phyloP scores from a whole-genome alignment of 1,140 invertebrate genomes.

The Drosophila ananassae region DNA sequence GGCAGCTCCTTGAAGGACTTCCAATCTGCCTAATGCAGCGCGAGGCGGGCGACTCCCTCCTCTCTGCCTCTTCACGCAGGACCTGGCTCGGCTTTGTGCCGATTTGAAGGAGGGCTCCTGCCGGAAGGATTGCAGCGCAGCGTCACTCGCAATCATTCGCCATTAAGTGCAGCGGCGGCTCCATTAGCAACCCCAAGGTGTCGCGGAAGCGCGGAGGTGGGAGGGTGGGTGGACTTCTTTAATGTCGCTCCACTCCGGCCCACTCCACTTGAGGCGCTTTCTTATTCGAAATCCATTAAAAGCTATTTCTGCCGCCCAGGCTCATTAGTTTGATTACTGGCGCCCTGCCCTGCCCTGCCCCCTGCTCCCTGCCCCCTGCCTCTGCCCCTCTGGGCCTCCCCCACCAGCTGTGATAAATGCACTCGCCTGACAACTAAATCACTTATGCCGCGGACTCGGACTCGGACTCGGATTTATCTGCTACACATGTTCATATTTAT shows the following conservation, averaged over 20 bases:
- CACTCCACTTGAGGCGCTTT: conserved; percentile 25
- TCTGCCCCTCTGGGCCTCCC: conserved; percentile 8
- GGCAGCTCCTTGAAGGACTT: too few relatives aligned
- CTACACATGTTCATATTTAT: conserved; percentile 83
- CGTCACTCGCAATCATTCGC: conserved; percentile 81
- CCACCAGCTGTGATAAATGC: conserved; percentile 75
- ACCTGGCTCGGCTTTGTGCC: conserved; percentile 9
- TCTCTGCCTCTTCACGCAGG: too few relatives aligned
- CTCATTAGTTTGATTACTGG: conserved; percentile 81
- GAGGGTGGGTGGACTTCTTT: conserved; percentile 36
- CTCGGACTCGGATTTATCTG: conserved; percentile 71
- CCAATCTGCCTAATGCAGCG: too few relatives aligned
- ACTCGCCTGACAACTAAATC: conserved; percentile 80
- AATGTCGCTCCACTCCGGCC: conserved; percentile 75
- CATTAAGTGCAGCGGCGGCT: conserved; percentile 67
- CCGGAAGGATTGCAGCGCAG: conserved; percentile 41
- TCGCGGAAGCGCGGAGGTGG: not conserved
- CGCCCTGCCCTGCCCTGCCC: conserved; percentile 33
- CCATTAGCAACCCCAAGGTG: conserved; percentile 77
- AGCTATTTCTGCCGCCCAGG: conserved; percentile 72
- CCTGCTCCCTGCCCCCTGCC: not conserved
- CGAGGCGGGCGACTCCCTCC: too few relatives aligned
- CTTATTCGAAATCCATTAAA: conserved; percentile 78
- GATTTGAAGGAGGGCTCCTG: conserved; percentile 11
- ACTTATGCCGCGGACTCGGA: conserved; percentile 45